Base-by-base conservation (phyloP, 2,797 vertebrate genomes). In the Manis javanica region DNA sequence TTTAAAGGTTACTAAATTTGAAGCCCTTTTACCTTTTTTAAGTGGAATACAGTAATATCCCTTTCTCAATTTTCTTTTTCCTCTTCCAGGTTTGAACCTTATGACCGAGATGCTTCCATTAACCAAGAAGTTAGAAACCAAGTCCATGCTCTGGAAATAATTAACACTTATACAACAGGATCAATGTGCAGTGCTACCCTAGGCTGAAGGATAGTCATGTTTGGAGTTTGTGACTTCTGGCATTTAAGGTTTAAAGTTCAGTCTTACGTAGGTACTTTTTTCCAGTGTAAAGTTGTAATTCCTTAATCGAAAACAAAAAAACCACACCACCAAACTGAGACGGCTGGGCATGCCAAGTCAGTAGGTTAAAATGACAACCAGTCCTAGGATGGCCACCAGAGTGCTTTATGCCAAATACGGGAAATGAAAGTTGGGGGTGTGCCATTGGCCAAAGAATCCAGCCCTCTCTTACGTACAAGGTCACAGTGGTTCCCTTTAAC, bases 171-270 rank as follows among this genome's bases (percentile, higher is more conserved):
- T 19, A 82, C 8, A 51, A 14, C 3, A 77, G 61, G 9, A 34
- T 4, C 23, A 12, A 2, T 46, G 51, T 53, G n/a, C n/a, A 10
- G 16, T 2, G 34, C 46, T 64, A 49, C 3, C 12, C 71, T 19
- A n/a, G 21, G 26, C 5, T 0, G 0, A 71, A 2, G 7, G 3
- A 37, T 0, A 9, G 23, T 3, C 19, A 39, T 2, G 0, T 26
- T 5, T n/a, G 16, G 21, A 81, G 42, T 7, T 69, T 7, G 7
- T 51, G 51, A 74, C 12, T 88, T 81, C 8, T 64, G 42, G 66
- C 46, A 29, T 7, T 63, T 61, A 68, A 61, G 5, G 16, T 39
- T 69, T 68, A 64, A 59, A 49, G 53, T 87, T 29, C n/a, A 69
- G 42, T 49, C 11, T 53, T 31, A 37, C 0, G 0, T 69, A 13